These are phyloP conservation scores for Nesogale talazaci DNA, from an alignment of 2,113 vertebrate genomes.

Conservation along the genomic window DNA sequence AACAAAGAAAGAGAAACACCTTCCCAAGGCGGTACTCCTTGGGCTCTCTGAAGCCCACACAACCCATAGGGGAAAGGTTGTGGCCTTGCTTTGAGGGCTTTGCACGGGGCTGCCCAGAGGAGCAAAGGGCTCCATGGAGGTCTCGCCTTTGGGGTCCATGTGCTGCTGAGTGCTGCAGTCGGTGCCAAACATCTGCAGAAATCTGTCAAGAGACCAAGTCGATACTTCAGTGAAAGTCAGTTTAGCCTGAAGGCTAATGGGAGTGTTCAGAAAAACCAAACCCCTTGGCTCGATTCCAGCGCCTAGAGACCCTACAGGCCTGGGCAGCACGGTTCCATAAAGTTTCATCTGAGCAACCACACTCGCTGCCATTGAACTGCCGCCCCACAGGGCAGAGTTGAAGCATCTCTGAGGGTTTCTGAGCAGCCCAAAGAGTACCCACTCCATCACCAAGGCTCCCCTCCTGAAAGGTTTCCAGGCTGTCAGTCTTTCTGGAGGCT, in stretches of 20 bases:
- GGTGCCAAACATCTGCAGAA: not conserved
- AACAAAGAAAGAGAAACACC: not conserved
- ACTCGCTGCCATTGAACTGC: no score
- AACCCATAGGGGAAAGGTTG: not conserved
- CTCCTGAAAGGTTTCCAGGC: not conserved
- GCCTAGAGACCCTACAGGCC: not conserved
- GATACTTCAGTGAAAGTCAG: constrained; percentile 6
- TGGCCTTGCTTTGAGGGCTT: not conserved
- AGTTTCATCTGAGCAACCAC: not conserved
- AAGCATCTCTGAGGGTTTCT: no score
- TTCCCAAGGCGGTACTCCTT: not conserved
- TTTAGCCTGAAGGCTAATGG: not conserved
- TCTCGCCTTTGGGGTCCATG: not conserved
- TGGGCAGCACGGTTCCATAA: not conserved
- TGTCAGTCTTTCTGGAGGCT: not conserved
- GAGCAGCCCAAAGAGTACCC: no score
- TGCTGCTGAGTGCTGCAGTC: not conserved
- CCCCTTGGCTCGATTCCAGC: not conserved
- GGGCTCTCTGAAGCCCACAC: not conserved
- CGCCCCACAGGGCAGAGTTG: no score
- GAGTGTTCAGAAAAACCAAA: not conserved
- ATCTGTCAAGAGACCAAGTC: not conserved
- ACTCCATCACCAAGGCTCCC: no score
- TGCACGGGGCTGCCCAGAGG: not conserved
- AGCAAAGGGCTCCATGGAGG: not conserved